Evolutionary conservation across 2,797 vertebrate species (phyloP).

Genomic region (Catharus ustulatus): DNA sequence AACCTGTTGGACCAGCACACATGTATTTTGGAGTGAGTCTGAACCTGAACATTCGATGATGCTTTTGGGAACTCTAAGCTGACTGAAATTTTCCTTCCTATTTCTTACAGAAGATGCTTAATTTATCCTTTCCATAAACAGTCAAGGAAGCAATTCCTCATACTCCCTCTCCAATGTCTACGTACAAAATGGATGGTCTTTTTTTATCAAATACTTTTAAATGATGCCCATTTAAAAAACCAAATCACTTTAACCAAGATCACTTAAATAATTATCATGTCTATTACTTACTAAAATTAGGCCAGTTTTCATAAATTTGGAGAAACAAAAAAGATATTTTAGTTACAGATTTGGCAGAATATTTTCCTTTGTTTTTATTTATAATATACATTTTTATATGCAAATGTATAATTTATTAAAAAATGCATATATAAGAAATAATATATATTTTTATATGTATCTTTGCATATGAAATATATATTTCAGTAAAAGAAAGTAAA

Average conservation of each 20-base stretch:
- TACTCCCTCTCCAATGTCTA: neutral
- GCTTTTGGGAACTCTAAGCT: neutral
- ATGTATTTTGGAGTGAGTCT: neutral
- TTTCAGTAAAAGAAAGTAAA: neutral
- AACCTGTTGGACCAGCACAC: neutral
- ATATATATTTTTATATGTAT: neutral
- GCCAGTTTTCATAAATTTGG: neutral
- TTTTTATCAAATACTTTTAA: neutral
- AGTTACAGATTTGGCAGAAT: neutral
- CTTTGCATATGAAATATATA: neutral
- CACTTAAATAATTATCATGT: neutral
- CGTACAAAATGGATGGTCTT: neutral
- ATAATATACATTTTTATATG: neutral
- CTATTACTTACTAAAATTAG: neutral
- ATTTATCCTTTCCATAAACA: neutral
- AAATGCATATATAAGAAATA: neutral
- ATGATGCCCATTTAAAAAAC: neutral
- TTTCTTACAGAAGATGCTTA: neutral
- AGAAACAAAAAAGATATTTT: neutral
- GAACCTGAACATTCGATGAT: neutral
- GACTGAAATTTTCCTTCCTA: neutral
- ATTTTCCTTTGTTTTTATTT: neutral
- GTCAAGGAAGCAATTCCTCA: neutral
- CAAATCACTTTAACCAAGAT: neutral
- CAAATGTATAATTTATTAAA: neutral